These are phyloP conservation scores for Pteruthius melanotis DNA, from an alignment of 2,113 vertebrate genomes.

Conservation along the genomic window DNA sequence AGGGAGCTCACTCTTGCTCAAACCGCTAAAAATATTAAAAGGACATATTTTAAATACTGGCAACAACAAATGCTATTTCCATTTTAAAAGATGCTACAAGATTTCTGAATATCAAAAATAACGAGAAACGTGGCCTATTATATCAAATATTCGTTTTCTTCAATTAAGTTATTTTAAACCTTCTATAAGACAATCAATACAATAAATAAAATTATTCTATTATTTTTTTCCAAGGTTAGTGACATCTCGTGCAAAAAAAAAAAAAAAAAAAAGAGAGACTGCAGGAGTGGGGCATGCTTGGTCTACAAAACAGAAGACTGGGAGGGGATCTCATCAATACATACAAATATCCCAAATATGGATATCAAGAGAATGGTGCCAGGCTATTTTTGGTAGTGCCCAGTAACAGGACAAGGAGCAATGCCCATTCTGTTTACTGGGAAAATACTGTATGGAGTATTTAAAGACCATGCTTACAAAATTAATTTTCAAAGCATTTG, in stretches of 20 bases:
- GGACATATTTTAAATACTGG: neutral
- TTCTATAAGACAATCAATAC: neutral
- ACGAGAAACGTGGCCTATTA: neutral
- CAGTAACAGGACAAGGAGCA: neutral
- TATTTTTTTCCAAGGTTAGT: neutral
- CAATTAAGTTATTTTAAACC: neutral
- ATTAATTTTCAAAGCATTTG: neutral
- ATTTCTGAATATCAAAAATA: neutral
- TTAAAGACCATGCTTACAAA: neutral
- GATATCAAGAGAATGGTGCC: neutral
- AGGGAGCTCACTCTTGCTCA: neutral
- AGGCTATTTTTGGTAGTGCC: neutral
- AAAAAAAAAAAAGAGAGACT: too few species aligned
- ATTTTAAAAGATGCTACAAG: neutral
- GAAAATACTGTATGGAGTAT: neutral
- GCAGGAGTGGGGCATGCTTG: neutral
- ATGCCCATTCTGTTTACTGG: neutral
- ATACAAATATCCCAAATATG: neutral
- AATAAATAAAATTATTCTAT: neutral
- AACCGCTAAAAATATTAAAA: neutral
- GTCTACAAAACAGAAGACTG: neutral
- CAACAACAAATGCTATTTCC: neutral
- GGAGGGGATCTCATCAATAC: neutral
- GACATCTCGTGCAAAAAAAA: rapidly evolving
- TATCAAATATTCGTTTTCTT: neutral